Evolutionary conservation across 2,888 invertebrate species (phyloP).

Genomic region (Caenorhabditis virilis): DNA sequence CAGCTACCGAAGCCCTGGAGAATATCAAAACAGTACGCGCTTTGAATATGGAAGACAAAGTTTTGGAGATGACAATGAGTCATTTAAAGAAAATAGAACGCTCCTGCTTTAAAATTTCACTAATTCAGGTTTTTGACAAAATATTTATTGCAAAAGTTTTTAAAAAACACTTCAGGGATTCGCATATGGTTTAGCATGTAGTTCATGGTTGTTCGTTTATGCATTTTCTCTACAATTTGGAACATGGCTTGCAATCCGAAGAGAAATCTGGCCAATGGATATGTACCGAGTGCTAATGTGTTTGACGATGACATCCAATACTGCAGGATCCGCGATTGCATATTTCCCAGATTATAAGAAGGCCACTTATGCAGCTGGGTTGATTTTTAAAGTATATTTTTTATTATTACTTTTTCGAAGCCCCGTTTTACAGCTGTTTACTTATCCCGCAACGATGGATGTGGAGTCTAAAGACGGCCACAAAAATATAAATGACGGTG

Average conservation of each 20-base stretch:
- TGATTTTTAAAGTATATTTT: slow-evolving; percentile 69
- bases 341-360: slow-evolving; percentile 71
- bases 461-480: slow-evolving; percentile 11
- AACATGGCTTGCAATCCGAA: slow-evolving; percentile 55
- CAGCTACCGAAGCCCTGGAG: slow-evolving; percentile 70
- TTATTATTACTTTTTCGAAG: too few species aligned
- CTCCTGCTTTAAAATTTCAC: slow-evolving; percentile 6
- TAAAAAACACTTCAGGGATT: slow-evolving; percentile 51
- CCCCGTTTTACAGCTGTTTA: too few species aligned
- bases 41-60: slow-evolving; percentile 56
- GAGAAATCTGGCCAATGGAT: slow-evolving; percentile 25
- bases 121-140: too few species aligned
- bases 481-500: slow-evolving; percentile 16
- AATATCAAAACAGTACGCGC: slow-evolving; percentile 71
- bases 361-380: slow-evolving; percentile 62
- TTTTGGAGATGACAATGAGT: slow-evolving; percentile 12
- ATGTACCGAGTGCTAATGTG: slow-evolving; percentile 20
- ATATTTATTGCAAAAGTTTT: too few species aligned
- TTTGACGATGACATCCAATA: slow-evolving; percentile 63
- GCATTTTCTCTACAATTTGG: slow-evolving; percentile 70
- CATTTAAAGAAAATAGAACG: slow-evolving; percentile 14
- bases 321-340: slow-evolving; percentile 69
- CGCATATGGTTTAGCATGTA: slow-evolving; percentile 64
- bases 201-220: slow-evolving; percentile 69
- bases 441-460: slow-evolving; percentile 27